phyloP scores from a whole-genome alignment of 2,797 vertebrate genomes.

The Channallabes apus region DNA sequence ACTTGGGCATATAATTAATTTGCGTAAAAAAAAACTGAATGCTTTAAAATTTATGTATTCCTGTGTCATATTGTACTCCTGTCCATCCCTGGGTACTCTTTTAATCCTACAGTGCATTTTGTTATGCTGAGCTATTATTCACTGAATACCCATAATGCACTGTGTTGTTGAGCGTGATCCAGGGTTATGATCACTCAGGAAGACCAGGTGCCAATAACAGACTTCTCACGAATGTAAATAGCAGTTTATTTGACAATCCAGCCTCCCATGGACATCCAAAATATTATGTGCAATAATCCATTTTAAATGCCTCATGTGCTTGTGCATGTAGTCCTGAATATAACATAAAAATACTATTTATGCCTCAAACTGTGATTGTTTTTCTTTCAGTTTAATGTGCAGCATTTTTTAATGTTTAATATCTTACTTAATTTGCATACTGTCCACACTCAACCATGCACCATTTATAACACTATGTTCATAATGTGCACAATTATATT shows the following conservation, averaged over 20 bases:
- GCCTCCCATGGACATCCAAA: neutral
- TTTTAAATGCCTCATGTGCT: constrained; percentile 2
- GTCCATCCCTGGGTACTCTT: neutral
- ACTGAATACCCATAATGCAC: neutral
- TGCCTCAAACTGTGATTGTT: neutral
- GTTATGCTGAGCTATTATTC: neutral
- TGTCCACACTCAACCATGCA: neutral
- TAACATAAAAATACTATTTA: neutral
- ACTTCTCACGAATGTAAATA: neutral
- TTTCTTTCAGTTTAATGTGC: neutral
- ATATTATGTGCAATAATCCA: neutral
- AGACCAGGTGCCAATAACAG: neutral
- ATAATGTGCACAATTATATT: neutral
- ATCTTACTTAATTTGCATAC: neutral
- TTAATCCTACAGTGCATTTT: neutral
- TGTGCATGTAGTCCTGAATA: constrained; percentile 1
- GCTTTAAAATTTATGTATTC: too few species aligned
- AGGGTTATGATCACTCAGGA: neutral
- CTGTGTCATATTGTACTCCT: neutral
- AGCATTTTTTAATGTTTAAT: neutral
- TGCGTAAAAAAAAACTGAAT: too few species aligned
- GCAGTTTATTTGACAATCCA: neutral
- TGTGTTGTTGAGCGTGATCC: neutral
- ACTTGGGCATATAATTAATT: too few species aligned
- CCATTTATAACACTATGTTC: neutral